Evolutionary conservation across 2,797 vertebrate genomes (phyloP).

Genomic region (Poeciliopsis turneri): DNA sequence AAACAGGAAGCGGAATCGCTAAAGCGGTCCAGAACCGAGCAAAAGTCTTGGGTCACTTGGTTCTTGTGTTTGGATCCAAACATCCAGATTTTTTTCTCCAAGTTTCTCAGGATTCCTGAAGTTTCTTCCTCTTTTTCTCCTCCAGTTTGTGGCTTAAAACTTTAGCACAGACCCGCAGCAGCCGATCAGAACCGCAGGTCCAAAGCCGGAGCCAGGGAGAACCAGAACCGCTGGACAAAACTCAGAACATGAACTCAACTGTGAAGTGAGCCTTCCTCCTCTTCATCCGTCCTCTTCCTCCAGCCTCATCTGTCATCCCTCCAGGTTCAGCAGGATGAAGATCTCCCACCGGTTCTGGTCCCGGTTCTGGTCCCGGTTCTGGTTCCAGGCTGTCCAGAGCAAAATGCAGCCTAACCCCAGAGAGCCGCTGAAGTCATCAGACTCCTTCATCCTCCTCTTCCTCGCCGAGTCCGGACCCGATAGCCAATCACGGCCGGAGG

Average conservation of each 20-base stretch:
- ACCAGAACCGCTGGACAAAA: not conserved
- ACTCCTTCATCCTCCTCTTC: conserved; percentile 19
- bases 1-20: not conserved
- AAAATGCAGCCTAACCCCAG: conserved; percentile 46
- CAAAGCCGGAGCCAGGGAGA: not conserved
- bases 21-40: not conserved
- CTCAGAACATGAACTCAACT: conserved; percentile 75
- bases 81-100: not conserved
- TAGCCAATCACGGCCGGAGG: conserved; percentile 68
- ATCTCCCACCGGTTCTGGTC: conserved; percentile 18
- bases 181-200: not conserved
- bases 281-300: conserved; percentile 74
- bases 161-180: not conserved
- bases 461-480: not conserved
- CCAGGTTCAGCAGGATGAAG: not conserved
- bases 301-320: conserved; percentile 77
- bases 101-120: not conserved
- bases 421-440: conserved; percentile 68
- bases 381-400: not conserved
- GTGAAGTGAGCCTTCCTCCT: conserved; percentile 73
- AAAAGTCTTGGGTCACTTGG: not conserved
- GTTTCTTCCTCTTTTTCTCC: not conserved
- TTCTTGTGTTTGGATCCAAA: not conserved
- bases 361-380: conserved; percentile 1
- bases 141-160: not conserved